Evolutionary conservation across 2,113 vertebrate species (phyloP).

Genomic region (Myotis yumanensis): DNA sequence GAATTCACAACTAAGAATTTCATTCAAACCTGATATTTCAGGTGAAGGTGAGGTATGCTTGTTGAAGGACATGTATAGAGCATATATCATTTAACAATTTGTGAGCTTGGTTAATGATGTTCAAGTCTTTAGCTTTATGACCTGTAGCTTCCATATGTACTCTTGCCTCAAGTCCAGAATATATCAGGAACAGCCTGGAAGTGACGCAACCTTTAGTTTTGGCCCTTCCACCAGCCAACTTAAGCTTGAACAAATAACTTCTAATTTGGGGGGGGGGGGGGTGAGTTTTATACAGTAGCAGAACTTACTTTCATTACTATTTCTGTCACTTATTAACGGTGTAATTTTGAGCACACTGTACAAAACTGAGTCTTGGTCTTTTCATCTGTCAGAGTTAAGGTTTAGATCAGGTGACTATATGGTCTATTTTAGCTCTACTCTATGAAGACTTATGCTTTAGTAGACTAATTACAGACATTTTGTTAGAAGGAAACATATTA

Average conservation of each 20-base stretch:
- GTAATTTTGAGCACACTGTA: neutral
- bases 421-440: neutral
- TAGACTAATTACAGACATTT: slow-evolving; percentile 16
- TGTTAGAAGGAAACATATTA: slow-evolving; percentile 54
- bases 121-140: neutral
- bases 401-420: neutral
- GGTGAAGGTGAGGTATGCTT: neutral
- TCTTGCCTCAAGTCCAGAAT: neutral
- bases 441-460: neutral
- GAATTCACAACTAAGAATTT: neutral
- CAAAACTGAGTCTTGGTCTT: neutral
- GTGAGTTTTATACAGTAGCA: neutral
- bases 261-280: too few species aligned
- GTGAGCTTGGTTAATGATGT: neutral
- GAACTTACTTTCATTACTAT: neutral
- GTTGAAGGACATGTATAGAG: neutral
- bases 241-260: neutral
- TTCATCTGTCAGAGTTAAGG: neutral
- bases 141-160: neutral
- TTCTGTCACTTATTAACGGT: slow-evolving; percentile 3
- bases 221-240: neutral
- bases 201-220: neutral
- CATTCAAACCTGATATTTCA: neutral
- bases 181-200: neutral
- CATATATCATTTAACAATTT: neutral